Evolutionary conservation across 2,888 invertebrate genomes (phyloP), one percentile per base, ranked within the genome.

Genomic region (Mimas tiliae): DNA sequence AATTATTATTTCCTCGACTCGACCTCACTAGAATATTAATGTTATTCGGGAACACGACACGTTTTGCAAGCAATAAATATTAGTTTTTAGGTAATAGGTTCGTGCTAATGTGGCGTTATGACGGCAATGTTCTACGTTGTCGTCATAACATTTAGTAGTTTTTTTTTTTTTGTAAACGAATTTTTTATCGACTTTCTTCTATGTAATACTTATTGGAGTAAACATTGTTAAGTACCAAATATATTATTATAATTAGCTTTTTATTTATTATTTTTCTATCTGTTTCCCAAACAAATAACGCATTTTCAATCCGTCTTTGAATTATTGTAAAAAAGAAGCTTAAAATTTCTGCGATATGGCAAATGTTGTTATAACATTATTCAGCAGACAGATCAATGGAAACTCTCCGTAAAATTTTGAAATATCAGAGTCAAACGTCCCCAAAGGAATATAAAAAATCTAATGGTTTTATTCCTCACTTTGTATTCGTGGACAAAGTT

Each of bases 401-500:
- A 38, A 16, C 11, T 38, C 34, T 1, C 42, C 38, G 38, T 42
- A 19, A 38, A 42, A 38, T 38, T 42, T 58, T 42, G 19, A 58
- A 58, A 58, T 19, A 58, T 58, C 58, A 42, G 42, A 58, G 19
- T 19, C 38, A 16, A 42, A 42, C 38, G 55, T 42, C 38, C 58
- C 58, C 11, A 58, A 38, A 51, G 27, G 6, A 19, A 12, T n/a
- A 53, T 47, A 67, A 69, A 66, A 67, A 70, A 67, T 64, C 70
- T 62, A 70, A 68, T 73, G 69, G 76, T 19, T 42, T 85, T 83
- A 84, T 83, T 81, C 81, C 79, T 80, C 79, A 86, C 84, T 85
- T 87, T 88, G 83, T 83, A 86, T 87, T 83, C 78, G 84, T 85
- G 86, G 86, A 88, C 85, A 89, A 90, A 90, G 81, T 91, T 87